Evolutionary conservation across 2,888 invertebrate species (phyloP).

Genomic region (Dasysyrphus tricinctus): DNA sequence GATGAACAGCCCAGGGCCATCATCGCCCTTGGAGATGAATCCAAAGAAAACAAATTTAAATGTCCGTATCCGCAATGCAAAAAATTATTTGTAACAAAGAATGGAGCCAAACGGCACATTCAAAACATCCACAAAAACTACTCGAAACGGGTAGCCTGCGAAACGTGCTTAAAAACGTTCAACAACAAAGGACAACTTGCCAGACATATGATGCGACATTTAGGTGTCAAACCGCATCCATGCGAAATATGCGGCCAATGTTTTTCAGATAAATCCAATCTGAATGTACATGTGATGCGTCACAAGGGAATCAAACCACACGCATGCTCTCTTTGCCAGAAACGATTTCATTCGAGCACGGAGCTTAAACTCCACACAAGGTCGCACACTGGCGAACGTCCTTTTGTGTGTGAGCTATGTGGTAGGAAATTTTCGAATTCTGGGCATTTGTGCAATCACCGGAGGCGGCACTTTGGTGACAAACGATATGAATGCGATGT

Average conservation of each 20-base stretch:
- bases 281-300: conserved; percentile 80
- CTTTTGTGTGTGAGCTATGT: conserved; percentile 71
- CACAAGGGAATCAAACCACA: conserved; percentile 81
- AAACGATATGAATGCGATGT: conserved; percentile 63
- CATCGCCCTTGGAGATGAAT: background rate
- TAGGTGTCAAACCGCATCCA: conserved; percentile 50
- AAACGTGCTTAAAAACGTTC: conserved; percentile 49
- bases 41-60: conserved; percentile 33
- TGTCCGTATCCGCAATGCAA: conserved; percentile 32
- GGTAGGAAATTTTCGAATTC: conserved; percentile 69
- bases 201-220: conserved; percentile 48
- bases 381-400: conserved; percentile 70
- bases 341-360: conserved; percentile 77
- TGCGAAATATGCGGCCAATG: conserved; percentile 81
- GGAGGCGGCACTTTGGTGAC: conserved; percentile 63
- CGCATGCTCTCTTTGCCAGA: conserved; percentile 79
- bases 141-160: conserved; percentile 4
- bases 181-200: conserved; percentile 31
- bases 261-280: conserved; percentile 81
- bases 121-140: conserved; percentile 27
- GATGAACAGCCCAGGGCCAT: background rate
- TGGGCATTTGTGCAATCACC: conserved; percentile 68
- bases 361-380: conserved; percentile 71
- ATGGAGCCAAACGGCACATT: conserved; percentile 40
- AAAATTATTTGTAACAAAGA: conserved; percentile 45